Evolutionary conservation across 2,888 invertebrate species (phyloP), one percentile per base, ranked within the genome.

Genomic region (Trissolcus brochymenae): DNA sequence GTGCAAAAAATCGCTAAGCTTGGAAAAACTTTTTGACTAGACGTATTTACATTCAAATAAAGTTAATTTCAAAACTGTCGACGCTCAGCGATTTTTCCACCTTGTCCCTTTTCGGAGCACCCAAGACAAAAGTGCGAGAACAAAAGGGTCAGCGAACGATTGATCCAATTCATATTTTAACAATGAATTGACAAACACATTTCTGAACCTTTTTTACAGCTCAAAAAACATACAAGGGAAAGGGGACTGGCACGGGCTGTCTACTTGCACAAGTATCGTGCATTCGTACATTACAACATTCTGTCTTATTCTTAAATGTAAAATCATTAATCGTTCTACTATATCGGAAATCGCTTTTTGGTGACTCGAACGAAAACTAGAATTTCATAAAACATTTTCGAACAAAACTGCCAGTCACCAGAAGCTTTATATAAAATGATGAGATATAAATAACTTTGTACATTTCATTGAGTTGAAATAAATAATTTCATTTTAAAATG

Each of bases 191-290:
- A 25, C 0, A 6, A 51, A 21, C 14, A 6, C 11, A 7, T 54
- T 14, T 14, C 9, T 21, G 14, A 51, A 13, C 21, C 54, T 54
- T 54, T 54, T 54, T 13, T 54, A 54, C 19, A 43, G 13, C 35
- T 21, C 2, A 19, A 9, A 19, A 57, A 43, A n/a, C 16, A 25
- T 46, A 46, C 1, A 19, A n/a, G 4, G 40, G 19, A 29, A n/a
- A 29, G 72, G 62, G 68, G 81, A 81, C 81, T 81, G 80, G 81
- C 78, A 78, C 77, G 70, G 78, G 80, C 81, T 80, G 79, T 79
- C 78, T 80, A 77, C 54, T 59, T 73, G 79, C 57, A 21, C 50
- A 57, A 43, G 71, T 54, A 68, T 49, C 61, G 64, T 57, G 59
- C 46, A 49, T 13, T 56, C 59, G 6, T 16, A 46, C 6, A 46